Base-by-base conservation (phyloP, 2,888 invertebrate genomes). In the Diaphora mendica region DNA sequence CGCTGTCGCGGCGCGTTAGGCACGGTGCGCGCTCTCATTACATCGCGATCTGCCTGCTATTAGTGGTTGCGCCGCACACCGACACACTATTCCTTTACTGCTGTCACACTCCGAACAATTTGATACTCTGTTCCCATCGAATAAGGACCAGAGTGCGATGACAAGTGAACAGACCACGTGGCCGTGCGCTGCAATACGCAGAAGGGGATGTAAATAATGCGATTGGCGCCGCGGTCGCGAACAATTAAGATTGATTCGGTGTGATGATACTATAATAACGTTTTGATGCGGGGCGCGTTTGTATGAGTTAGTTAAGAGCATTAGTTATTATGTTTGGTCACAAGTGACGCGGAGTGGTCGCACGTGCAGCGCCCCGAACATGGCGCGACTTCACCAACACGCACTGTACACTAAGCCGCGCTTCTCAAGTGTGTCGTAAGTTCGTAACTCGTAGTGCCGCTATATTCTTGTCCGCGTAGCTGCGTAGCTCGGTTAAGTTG, bases 221-320 rank as follows among this genome's bases (percentile, higher is more conserved):
- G 83, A 80, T 69, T 76, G 79, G 78, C 78, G 79, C 81, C 79
- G 91, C 91, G 91, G 90, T 90, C 88, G 88, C 90, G 87, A 83
- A 83, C 92, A 88, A 92, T 92, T 92, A 90, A 87, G 88, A 89
- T 91, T 90, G 92, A 92, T 90, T 88, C 91, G 92, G 89, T 88
- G 90, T 90, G 92, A 93, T 92, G 93, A 92, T 89, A 89, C 91
- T 91, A 92, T 92, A 90, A 92, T 92, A 88, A 87, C 86, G 87
- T 88, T 90, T 87, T 82, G 89, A 91, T 89, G 86, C 81, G 89
- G 88, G 88, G 84, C 81, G 85, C 80, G 83, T 70, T 82, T 79
- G 77, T 82, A 76, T 79, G 83, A 78, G 82, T 83, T 83, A 84
- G 85, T 84, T 86, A 86, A 85, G 86, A 87, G 87, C 78, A 83